Conservation (phyloP, 2,797 vertebrate species). For the Gadopsis bispinosus region DNA sequence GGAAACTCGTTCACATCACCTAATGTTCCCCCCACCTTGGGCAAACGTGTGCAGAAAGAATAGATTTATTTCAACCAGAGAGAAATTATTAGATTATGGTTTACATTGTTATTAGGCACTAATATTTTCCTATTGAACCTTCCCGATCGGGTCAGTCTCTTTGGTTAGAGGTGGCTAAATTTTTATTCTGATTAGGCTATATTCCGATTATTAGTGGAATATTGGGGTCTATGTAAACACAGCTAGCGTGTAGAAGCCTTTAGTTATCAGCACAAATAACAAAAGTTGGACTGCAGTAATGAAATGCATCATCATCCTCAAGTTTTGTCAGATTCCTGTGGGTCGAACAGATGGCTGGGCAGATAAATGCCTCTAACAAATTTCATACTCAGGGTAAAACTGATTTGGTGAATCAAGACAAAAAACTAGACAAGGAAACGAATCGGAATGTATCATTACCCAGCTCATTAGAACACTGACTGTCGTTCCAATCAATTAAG, state of each 20-base stretch:
- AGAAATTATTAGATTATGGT: too few relatives aligned
- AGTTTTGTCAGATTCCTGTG: slow-evolving; percentile 22
- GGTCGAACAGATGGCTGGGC: slow-evolving; percentile 51
- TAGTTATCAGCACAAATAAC: background rate
- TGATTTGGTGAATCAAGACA: slow-evolving; percentile 52
- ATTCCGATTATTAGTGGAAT: too few relatives aligned
- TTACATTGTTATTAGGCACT: too few relatives aligned
- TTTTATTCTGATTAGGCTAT: too few relatives aligned
- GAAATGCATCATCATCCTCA: slow-evolving; percentile 22
- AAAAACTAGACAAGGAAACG: slow-evolving; percentile 57
- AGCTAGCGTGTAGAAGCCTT: background rate
- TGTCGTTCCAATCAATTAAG: slow-evolving; percentile 75
- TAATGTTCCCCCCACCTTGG: too few relatives aligned
- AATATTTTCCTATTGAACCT: too few relatives aligned
- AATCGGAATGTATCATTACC: slow-evolving; percentile 66
- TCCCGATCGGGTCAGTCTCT: too few relatives aligned
- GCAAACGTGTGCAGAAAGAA: too few relatives aligned
- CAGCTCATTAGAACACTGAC: slow-evolving; percentile 67
- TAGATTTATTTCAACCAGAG: too few relatives aligned
- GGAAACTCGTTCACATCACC: too few relatives aligned
- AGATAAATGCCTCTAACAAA: slow-evolving; percentile 40
- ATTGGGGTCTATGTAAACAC: too few relatives aligned
- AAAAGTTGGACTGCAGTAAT: background rate
- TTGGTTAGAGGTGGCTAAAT: too few relatives aligned
- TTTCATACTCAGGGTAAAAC: slow-evolving; percentile 40